phyloP scores from a whole-genome alignment of 2,113 vertebrate species.

The Odobenus rosmarus region DNA sequence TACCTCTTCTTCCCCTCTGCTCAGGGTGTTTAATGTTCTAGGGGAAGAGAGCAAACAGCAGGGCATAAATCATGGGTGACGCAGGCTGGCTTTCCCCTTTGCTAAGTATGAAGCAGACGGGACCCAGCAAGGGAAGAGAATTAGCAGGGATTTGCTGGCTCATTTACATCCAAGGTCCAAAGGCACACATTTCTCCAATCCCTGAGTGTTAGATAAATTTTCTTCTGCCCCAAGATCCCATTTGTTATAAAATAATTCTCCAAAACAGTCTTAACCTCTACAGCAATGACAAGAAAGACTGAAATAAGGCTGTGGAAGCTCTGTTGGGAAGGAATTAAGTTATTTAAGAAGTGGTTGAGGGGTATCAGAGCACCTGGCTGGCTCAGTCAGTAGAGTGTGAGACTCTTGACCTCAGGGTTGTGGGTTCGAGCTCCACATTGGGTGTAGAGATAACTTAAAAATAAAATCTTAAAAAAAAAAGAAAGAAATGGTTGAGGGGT shows the following conservation, averaged over 20 bases:
- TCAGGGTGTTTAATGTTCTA: conserved; percentile 71
- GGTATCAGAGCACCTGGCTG: background rate
- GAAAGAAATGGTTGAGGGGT: background rate
- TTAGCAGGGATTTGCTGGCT: conserved; percentile 69
- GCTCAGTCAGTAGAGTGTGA: background rate
- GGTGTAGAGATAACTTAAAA: background rate
- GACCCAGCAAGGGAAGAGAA: conserved; percentile 66
- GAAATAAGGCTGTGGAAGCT: background rate
- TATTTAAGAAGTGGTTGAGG: conserved; percentile 29
- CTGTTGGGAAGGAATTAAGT: conserved; percentile 24
- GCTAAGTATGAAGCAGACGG: conserved; percentile 56
- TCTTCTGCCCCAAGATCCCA: conserved; percentile 18
- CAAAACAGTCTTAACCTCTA: conserved; percentile 24
- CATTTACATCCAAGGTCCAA: conserved; percentile 67
- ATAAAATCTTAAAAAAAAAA: background rate
- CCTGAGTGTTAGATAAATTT: conserved; percentile 59
- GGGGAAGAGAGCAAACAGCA: conserved; percentile 67
- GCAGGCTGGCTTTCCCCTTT: conserved; percentile 62
- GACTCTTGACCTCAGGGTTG: background rate
- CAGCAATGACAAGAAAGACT: background rate
- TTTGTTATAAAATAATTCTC: conserved; percentile 65
- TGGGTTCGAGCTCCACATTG: background rate
- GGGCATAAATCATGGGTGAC: conserved; percentile 72
- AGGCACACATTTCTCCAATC: conserved; percentile 16
- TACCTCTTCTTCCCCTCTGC: conserved; percentile 58